Evolutionary conservation across 2,797 vertebrate species (phyloP).

Genomic region (Labeo calbasu): DNA sequence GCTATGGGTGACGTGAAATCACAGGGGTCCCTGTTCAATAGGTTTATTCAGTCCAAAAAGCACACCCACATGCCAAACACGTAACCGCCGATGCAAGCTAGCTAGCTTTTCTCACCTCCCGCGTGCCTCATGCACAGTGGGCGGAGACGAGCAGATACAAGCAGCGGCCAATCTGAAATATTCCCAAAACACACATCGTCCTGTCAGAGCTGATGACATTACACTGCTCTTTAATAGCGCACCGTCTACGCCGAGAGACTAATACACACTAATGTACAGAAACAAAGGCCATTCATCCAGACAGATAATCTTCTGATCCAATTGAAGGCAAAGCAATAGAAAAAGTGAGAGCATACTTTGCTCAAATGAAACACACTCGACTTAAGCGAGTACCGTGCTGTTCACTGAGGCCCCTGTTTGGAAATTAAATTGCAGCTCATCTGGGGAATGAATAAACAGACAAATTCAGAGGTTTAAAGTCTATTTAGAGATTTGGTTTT

Average conservation of each 20-base stretch:
- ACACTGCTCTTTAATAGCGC: constrained; percentile 18
- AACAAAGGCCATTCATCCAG: constrained; percentile 41
- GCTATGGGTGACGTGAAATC: constrained; percentile 50
- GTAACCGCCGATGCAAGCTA: constrained; percentile 35
- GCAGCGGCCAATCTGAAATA: constrained; percentile 35
- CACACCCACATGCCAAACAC: constrained; percentile 26
- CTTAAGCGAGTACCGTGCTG: constrained; percentile 30
- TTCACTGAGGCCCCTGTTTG: constrained; percentile 54
- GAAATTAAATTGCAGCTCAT: constrained; percentile 67
- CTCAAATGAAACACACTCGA: constrained; percentile 53
- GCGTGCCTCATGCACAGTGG: constrained; percentile 33
- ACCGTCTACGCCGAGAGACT: constrained; percentile 27
- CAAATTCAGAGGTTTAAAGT: constrained; percentile 55
- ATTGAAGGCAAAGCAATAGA: constrained; percentile 52
- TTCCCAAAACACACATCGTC: constrained; percentile 13
- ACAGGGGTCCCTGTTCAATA: constrained; percentile 22
- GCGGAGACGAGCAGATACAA: constrained; percentile 6
- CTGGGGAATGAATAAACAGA: constrained; percentile 67
- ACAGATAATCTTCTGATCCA: constrained; percentile 50
- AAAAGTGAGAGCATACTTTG: constrained; percentile 45
- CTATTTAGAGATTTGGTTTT: constrained; percentile 62
- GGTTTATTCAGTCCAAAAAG: constrained; percentile 26
- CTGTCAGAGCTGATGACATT: constrained; percentile 37
- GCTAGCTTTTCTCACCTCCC: constrained; percentile 50
- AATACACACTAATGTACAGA: constrained; percentile 30